Conservation (phyloP, 2,113 vertebrate genomes). For the Chaetorhynchus papuensis region DNA sequence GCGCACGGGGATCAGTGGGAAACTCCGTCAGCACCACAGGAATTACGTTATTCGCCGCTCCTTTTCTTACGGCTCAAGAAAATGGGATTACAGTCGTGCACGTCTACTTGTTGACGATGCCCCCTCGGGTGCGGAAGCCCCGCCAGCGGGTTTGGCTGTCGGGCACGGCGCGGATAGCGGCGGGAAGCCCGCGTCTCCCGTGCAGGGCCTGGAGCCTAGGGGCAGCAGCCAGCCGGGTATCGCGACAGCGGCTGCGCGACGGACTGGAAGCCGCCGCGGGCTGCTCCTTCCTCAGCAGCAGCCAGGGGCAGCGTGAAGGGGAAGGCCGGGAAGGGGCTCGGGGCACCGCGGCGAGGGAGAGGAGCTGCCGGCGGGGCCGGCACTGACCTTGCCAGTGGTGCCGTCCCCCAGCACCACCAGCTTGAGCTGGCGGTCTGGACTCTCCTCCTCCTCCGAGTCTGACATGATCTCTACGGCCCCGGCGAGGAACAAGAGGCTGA, state of each 20-base stretch:
- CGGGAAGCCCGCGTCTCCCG: background rate
- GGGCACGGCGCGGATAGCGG: background rate
- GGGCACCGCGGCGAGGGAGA: background rate
- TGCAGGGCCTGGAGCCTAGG: background rate
- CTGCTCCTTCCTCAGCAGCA: background rate
- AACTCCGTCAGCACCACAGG: background rate
- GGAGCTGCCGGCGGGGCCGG: background rate
- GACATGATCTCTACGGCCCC: constrained; percentile 77
- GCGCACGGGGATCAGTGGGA: rapidly evolving
- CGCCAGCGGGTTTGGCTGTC: background rate
- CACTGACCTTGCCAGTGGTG: constrained; percentile 94
- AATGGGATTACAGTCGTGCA: background rate
- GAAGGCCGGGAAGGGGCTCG: background rate
- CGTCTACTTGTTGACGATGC: rapidly evolving
- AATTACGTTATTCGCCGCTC: background rate
- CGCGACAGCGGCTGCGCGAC: background rate
- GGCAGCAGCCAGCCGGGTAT: background rate
- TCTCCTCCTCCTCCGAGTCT: constrained; percentile 94
- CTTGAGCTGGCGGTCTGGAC: constrained; percentile 92
- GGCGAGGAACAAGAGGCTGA: background rate
- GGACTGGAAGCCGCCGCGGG: background rate
- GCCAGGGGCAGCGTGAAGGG: too few relatives aligned
- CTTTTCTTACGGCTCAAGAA: background rate
- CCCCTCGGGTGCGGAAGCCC: background rate
- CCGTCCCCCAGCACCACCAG: constrained; percentile 94